A percentile compares a stretch with the other conserved stretches of the same genome.
phyloP scores from a whole-genome alignment of 2,113 vertebrate genomes.

The Cinclus mexicanus region DNA sequence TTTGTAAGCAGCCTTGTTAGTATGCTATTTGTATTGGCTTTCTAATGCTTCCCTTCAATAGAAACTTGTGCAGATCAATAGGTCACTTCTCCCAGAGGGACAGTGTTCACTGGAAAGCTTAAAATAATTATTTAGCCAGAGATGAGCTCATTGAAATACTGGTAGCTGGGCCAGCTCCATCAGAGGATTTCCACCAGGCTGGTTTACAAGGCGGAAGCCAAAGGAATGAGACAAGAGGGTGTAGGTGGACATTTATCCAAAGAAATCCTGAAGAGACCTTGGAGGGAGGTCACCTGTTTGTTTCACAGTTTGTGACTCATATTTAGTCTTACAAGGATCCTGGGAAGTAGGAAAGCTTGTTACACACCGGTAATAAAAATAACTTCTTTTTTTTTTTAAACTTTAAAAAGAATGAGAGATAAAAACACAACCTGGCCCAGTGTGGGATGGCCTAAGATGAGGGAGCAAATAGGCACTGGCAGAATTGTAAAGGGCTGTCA shows the following conservation, averaged over 20 bases:
- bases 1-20: not conserved
- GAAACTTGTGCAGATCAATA: not conserved
- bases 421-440: not conserved
- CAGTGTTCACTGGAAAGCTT: not conserved
- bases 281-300: not conserved
- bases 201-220: not conserved
- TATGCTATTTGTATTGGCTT: not conserved
- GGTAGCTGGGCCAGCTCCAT: not conserved
- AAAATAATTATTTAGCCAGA: not conserved
- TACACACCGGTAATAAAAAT: not conserved
- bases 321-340: not conserved
- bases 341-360: not conserved
- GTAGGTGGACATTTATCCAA: not conserved
- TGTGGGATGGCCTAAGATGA: not conserved
- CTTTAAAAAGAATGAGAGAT: not conserved
- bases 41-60: not conserved
- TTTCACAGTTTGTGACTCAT: not conserved
- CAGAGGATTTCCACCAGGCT: not conserved
- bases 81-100: not conserved
- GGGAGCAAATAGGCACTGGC: not conserved
- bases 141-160: not conserved
- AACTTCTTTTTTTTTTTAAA: not conserved
- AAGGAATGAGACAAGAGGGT: not conserved
- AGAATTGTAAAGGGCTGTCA: not conserved
- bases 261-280: not conserved